Evolutionary conservation across 2,113 vertebrate species (phyloP).

Genomic region (Scytalopus superciliaris): DNA sequence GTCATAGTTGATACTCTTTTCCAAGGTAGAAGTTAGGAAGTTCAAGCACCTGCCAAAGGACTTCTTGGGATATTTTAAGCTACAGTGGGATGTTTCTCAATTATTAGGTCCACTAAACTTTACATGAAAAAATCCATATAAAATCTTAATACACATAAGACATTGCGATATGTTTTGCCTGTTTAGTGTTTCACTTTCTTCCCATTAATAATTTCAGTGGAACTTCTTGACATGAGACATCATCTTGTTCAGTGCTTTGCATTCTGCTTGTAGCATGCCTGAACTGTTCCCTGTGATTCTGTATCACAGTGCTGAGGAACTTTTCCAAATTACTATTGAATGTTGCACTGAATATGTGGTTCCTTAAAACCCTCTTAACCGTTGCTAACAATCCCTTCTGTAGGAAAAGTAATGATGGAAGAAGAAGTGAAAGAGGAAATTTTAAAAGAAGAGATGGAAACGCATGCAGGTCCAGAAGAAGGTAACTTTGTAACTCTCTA

Average conservation of each 20-base stretch:
- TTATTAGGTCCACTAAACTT: not conserved
- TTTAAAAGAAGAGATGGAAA: conserved; percentile 87
- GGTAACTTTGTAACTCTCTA: conserved; percentile 72
- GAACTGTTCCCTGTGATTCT: not conserved
- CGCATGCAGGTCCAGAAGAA: conserved; percentile 86
- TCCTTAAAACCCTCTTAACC: not conserved
- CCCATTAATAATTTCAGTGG: not conserved
- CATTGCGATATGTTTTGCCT: not conserved
- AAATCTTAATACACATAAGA: not conserved
- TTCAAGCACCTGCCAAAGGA: not conserved
- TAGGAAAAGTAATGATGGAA: conserved; percentile 89
- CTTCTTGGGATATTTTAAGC: not conserved
- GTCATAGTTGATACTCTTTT: not conserved
- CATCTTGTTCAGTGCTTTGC: not conserved
- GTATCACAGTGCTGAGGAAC: not conserved
- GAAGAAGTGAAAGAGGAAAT: conserved; percentile 90
- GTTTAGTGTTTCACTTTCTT: not conserved
- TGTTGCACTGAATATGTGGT: rapidly evolving
- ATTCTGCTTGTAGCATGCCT: not conserved
- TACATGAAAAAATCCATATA: not conserved
- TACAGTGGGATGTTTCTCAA: not conserved
- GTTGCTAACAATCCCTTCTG: not conserved
- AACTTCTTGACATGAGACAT: not conserved
- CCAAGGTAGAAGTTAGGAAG: not conserved
- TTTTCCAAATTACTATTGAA: not conserved